Conservation (phyloP, 2,888 invertebrate genomes). For the Limnephilus marmoratus region DNA sequence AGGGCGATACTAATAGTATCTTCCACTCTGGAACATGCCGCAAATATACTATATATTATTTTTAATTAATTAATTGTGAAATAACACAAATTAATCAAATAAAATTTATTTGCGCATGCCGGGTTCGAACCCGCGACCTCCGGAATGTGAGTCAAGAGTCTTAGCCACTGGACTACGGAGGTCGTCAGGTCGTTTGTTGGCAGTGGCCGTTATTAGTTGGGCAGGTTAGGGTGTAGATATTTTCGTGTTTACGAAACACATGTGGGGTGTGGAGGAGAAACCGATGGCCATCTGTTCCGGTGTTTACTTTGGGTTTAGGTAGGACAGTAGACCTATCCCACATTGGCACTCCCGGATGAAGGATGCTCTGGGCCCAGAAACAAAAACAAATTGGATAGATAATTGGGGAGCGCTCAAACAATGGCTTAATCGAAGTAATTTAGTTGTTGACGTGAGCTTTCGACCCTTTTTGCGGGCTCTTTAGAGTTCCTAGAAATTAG, state of each 20-base stretch:
- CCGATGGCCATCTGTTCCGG: slow-evolving; percentile 25
- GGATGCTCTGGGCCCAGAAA: not conserved
- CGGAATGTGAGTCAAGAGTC: too few relatives aligned
- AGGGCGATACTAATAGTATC: too few relatives aligned
- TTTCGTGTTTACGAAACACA: not conserved
- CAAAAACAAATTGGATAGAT: not conserved
- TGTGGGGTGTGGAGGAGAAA: not conserved
- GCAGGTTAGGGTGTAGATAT: not conserved
- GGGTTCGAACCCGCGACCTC: too few relatives aligned
- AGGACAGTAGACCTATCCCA: slow-evolving; percentile 30
- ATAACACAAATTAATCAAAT: too few relatives aligned
- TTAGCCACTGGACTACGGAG: too few relatives aligned
- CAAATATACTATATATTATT: too few relatives aligned
- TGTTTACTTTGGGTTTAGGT: slow-evolving; percentile 3
- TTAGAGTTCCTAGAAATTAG: not conserved
- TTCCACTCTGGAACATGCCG: too few relatives aligned
- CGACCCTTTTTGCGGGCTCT: not conserved
- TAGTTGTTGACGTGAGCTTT: not conserved
- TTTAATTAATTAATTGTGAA: too few relatives aligned
- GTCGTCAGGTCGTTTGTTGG: too few relatives aligned
- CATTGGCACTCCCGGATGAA: not conserved
- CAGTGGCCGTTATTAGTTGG: not conserved
- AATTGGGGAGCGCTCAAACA: not conserved
- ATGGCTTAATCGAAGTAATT: not conserved
- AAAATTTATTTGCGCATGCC: too few relatives aligned